phyloP scores from a whole-genome alignment of 2,888 invertebrate species.

The Hoplodrina ambigua region DNA sequence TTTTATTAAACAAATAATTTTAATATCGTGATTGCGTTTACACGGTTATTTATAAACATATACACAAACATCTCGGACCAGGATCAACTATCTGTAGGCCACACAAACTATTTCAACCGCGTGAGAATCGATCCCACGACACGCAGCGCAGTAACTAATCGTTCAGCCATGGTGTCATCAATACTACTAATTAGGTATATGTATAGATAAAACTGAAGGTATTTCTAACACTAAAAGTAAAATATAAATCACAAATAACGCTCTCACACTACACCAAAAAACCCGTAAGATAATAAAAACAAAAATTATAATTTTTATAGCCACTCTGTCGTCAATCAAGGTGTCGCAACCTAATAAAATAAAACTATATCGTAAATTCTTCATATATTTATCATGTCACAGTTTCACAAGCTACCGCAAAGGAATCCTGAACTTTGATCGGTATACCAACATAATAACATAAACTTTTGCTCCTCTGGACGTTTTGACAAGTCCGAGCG shows the following conservation, averaged over 20 bases:
- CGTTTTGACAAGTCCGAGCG: constrained; percentile 75
- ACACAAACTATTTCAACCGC: no score
- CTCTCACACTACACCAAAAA: constrained; percentile 15
- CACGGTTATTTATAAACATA: no score
- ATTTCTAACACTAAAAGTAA: constrained; percentile 7
- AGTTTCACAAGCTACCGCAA: constrained; percentile 56
- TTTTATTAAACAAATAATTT: no score
- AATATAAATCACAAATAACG: constrained; percentile 15
- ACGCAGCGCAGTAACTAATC: no score
- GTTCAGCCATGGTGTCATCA: no score
- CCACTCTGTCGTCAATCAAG: constrained; percentile 44
- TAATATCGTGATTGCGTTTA: no score
- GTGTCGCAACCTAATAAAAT: constrained; percentile 53
- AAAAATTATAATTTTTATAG: constrained; percentile 48
- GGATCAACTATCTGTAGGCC: no score
- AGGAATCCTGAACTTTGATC: constrained; percentile 76
- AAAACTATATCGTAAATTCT: constrained; percentile 47
- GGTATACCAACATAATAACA: constrained; percentile 68
- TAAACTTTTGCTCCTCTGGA: constrained; percentile 76
- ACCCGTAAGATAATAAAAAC: constrained; percentile 34
- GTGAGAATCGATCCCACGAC: no score
- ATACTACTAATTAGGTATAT: background rate
- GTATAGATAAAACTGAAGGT: background rate
- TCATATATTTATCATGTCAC: constrained; percentile 55
- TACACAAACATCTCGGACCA: no score